Evolutionary conservation across 1,140 invertebrate genomes (phyloP), one percentile per base, ranked within the genome.

Genomic region (Drosophila erecta): DNA sequence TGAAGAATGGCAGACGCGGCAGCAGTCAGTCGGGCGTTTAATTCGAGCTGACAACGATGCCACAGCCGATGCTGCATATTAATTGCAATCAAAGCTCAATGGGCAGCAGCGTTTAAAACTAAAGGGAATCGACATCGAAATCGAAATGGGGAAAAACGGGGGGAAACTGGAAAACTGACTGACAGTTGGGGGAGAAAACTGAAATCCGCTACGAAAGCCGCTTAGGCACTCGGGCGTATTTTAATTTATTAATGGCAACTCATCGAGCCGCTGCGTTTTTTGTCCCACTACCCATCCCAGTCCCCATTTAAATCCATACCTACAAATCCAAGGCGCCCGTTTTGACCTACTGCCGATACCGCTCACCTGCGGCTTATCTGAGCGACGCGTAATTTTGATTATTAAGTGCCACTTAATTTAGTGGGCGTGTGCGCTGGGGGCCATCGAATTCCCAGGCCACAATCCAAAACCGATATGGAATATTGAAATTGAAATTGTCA

Each of bases 211-310:
- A 51, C 65, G 83, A 86, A 89, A 77, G 84, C 76, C 64, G 84
- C 79, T 84, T 69, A 84, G 76, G 66, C 76, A 71, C 64, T 43
- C 62, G 65, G 64, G 79, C 84, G 84, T 76, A 60, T 89, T 87
- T 89, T 87, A 87, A 87, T 87, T 84, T 84, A 87, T 87, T 87
- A 87, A 87, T 87, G 83, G 84, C 64, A 84, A 89, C 77, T 74
- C 81, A 85, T 86, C 66, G 79, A 80, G 44, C 56, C 61, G 78
- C 56, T 65, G 78, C 44, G 59, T 47, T 58, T 50, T 46, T 67
- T 12, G 12, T n/a, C 24, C n/a, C 17, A 46, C 14, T 7, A 5
- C 43, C 8, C 2, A 3, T 3, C 12, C 20, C 20, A 14, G 15
- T 37, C n/a, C 41, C 50, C n/a, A 33, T 50, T 27, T 41, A 56